Evolutionary conservation across 2,888 invertebrate species (phyloP), one percentile per base, ranked within the genome.

Genomic region (Leptogaster cylindrica): DNA sequence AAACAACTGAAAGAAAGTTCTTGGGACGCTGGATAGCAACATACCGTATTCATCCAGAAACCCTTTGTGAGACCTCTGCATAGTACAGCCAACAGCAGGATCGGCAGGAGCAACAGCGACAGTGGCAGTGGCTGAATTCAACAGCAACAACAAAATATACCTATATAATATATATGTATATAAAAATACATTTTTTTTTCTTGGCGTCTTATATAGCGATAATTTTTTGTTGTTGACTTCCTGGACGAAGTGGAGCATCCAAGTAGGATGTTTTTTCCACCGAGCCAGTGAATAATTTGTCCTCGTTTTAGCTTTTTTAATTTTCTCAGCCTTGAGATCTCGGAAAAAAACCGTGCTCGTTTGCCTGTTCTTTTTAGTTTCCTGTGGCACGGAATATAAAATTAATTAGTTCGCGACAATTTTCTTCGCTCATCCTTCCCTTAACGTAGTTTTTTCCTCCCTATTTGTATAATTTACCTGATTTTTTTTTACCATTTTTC

Each of bases 381-480:
- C 41, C 41, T 41, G 16, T 16, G 16, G 41, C 41, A 16, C 41
- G 41, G 41, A 41, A 41, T 41, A 41, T 41, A 41, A 41, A 41
- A 41, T 41, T 41, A 41, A 41, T 41, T 41, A 41, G 41, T 41
- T 41, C 41, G 41, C 41, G 41, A 41, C 41, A 41, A 41, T 41
- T 41, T 41, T 41, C 41, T 41, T 41, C 41, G 18, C 16, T 41
- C 41, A 16, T 41, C 41, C 14, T 41, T 41, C 14, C 41, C 12
- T 16, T 14, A 5, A 41, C 14, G 12, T 41, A 14, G 3, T 41
- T 16, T 41, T 41, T 41, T 31, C 10, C 10, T 16, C 18, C 18
- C 16, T 41, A 41, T 41, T 41, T 41, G 41, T 41, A 41, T 41
- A 41, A 41, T 41, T 41, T 41, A 41, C 41, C 41, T 41, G 41